A percentile compares a stretch with the other conserved stretches of the same genome.
Evolutionary conservation across 2,888 invertebrate species (phyloP).

Genomic region (Tryphoninae sp.): DNA sequence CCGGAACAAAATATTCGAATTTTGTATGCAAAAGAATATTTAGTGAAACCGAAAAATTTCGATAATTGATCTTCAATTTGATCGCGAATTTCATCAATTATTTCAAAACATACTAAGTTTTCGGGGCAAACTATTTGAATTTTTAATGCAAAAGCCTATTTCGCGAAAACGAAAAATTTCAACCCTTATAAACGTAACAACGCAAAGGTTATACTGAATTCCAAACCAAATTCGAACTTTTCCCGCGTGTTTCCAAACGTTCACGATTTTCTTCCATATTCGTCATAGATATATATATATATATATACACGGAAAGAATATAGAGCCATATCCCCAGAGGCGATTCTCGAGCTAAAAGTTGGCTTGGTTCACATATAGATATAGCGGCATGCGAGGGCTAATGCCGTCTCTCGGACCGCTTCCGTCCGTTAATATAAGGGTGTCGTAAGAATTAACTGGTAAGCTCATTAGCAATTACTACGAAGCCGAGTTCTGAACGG

Average conservation of each 20-base stretch:
- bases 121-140: no score
- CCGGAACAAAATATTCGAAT: no score
- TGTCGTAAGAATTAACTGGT: conserved; percentile 53
- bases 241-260: not conserved
- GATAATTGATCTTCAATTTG: no score
- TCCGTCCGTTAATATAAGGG: conserved; percentile 41
- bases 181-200: not conserved
- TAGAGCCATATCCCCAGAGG: not conserved
- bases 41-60: not conserved
- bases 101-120: no score
- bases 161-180: not conserved
- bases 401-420: conserved; percentile 14
- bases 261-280: not conserved
- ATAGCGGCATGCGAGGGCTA: not conserved
- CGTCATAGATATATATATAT: not conserved
- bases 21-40: no score
- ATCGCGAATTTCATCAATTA: no score
- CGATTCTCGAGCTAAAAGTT: conserved; percentile 2
- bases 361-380: conserved; percentile 6
- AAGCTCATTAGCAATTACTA: conserved; percentile 57
- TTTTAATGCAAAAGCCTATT: no score
- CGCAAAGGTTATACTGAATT: not conserved
- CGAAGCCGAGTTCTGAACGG: conserved; percentile 34
- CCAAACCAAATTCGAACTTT: not conserved
- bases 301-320: not conserved